Evolutionary conservation across 2,888 invertebrate species (phyloP).

Genomic region (Cosmorhoe ocellata): DNA sequence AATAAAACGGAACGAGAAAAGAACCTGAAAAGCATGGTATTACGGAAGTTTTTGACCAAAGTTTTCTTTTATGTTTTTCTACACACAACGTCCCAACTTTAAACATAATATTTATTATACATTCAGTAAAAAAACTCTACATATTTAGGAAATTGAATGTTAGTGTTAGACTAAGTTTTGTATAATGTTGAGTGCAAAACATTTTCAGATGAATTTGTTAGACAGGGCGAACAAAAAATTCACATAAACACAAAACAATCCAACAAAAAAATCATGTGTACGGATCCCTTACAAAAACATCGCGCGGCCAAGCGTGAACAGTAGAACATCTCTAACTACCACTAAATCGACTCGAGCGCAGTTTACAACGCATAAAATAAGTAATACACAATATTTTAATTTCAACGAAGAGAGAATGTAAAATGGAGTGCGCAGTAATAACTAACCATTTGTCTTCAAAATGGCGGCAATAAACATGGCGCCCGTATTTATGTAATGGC

Average conservation of each 20-base stretch:
- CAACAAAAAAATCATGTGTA: not conserved
- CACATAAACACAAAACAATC: too few species aligned
- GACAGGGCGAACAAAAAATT: too few species aligned
- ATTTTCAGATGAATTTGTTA: too few species aligned
- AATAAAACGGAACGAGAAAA: not conserved
- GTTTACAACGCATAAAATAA: constrained; percentile 71
- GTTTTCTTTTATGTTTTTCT: too few species aligned
- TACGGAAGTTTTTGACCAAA: too few species aligned
- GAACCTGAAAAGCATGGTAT: too few species aligned
- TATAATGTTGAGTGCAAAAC: too few species aligned
- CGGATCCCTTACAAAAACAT: constrained; percentile 18
- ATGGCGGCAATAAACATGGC: constrained; percentile 82
- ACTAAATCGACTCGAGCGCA: constrained; percentile 74
- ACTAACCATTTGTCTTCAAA: constrained; percentile 83
- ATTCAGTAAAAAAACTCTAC: too few species aligned
- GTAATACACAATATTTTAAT: constrained; percentile 81
- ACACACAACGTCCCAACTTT: too few species aligned
- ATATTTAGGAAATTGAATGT: too few species aligned
- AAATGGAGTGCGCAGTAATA: constrained; percentile 79
- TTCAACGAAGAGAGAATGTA: constrained; percentile 77
- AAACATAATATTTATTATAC: too few species aligned
- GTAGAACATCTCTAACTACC: constrained; percentile 51
- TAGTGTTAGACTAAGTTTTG: too few species aligned
- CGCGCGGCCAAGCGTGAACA: constrained; percentile 49
- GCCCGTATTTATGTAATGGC: constrained; percentile 81